Evolutionary conservation across 2,888 invertebrate genomes (phyloP), one percentile per base, ranked within the genome.

Genomic region (Caenorhabditis wallacei): DNA sequence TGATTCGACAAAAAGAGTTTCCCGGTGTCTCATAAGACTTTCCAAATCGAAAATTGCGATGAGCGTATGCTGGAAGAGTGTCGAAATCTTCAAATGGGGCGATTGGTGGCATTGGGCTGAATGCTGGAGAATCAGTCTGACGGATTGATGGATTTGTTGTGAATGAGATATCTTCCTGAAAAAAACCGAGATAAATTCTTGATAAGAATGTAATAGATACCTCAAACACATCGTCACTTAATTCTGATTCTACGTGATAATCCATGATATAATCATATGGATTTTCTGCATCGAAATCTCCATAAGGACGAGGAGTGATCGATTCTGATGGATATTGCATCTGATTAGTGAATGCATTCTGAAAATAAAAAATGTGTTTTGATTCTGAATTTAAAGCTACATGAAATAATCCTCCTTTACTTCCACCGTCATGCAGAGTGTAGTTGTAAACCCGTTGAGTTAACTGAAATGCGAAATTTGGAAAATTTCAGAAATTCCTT

Each of bases 161-260:
- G 8, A 53, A 51, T 10, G 18, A 63, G 40, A 63, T 51, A 13
- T 63, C 54, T 22, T 53, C 63, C 30, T 30, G 30, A 30, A 30
- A 30, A 3, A 30, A 30, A 30, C 3, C 30, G 3, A 30, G 8
- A 30, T 8, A 30, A 30, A 5, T 30, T 30, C 8, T 3, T 3
- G 30, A 30, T 30, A 30, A 30, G 30, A 30, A 30, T 30, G 30
- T 5, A n/a, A n/a, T n/a, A n/a, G n/a, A n/a, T 5, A 30, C 30
- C 26, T 70, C 57, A 20, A 72, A 72, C 11, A 63, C 75, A 7
- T 66, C 75, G 20, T 78, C 78, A 22, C 69, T 70, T 26, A 59
- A 18, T 18, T 61, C 69, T 7, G 78, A 78, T 51, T 53, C 53
- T n/a, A 53, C 30, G 4, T 30, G 40, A 26, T 51, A 63, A 26